phyloP scores from a whole-genome alignment of 2,113 vertebrate genomes.

The Lepisosteus oculatus region DNA sequence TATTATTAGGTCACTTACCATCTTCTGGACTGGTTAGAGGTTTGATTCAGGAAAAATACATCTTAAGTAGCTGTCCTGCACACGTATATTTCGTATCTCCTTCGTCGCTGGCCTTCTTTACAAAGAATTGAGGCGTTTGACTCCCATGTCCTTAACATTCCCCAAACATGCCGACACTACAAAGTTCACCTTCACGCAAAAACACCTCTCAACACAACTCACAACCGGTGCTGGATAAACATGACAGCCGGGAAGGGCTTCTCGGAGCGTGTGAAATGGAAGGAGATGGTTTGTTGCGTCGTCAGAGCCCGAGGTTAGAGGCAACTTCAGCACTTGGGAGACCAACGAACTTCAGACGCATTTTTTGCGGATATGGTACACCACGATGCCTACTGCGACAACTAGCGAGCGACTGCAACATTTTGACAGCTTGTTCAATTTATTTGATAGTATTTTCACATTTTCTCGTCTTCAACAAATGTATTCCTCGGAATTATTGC shows the following conservation, averaged over 20 bases:
- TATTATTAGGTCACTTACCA: too few relatives aligned
- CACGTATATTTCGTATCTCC: constrained; percentile 30
- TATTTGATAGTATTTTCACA: not conserved
- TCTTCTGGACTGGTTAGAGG: too few relatives aligned
- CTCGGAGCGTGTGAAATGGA: constrained; percentile 28
- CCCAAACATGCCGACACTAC: constrained; percentile 3
- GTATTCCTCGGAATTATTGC: not conserved
- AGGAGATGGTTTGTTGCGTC: constrained; percentile 22
- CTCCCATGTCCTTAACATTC: constrained; percentile 24
- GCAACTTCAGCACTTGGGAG: constrained; percentile 73
- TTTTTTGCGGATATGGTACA: constrained; percentile 36
- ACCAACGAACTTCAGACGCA: constrained; percentile 56
- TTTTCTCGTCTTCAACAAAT: not conserved
- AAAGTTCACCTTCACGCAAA: constrained; percentile 25
- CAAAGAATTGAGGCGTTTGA: constrained; percentile 18
- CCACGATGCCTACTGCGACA: constrained; percentile 18
- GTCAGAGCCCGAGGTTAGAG: constrained; percentile 34
- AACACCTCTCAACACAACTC: constrained; percentile 10
- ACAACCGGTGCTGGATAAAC: too few relatives aligned
- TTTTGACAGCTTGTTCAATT: constrained; percentile 16
- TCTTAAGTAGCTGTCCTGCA: not conserved
- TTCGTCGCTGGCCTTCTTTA: constrained; percentile 14
- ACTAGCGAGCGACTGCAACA: constrained; percentile 28
- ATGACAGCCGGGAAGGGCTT: constrained; percentile 29
- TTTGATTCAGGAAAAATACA: too few relatives aligned